Evolutionary conservation across 2,113 vertebrate species (phyloP), one percentile per base, ranked within the genome.

Genomic region (Brachionichthys hirsutus): DNA sequence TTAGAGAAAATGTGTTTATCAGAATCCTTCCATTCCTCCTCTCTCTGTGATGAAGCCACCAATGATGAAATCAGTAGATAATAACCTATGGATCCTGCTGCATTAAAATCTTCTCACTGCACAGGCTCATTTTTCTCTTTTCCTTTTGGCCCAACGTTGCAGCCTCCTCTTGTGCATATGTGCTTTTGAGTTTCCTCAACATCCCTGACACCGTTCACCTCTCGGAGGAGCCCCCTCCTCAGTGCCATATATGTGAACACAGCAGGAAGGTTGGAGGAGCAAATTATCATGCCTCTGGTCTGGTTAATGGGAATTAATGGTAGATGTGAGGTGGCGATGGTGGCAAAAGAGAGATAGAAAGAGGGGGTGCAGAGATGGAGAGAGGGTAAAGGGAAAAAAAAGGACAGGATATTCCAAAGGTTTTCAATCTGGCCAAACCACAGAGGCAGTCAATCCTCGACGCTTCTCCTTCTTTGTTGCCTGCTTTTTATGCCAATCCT

Each of bases 261-360:
- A 70, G 70, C 61, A 52, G 56, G 67, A 49, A 54, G 13, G 12
- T 62, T 78, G 68, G 78, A 70, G 61, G 54, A 50, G 45, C 58
- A 54, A 50, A 68, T 72, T 68, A 77, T 40, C 58, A 71, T 30
- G 50, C 54, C 86, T 87, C 67, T 81, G 79, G 84, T 88, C 65
- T 63, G 45, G 68, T 75, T 78, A 84, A 83, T 75, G 62, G 62
- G 67, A 62, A 86, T 69, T 84, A 77, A 87, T 84, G 49, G 74
- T 59, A 47, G 66, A 58, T 68, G 50, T 14, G 14, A 12, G 49
- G 35, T 17, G 13, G 57, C 57, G 45, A 40, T 16, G 38, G 41
- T n/a, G n/a, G 46, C 14, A 19, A 12, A 17, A 18, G n/a, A 6
- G 53, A 65, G 67, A 56, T 8, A 30, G 24, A 30, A 1, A 30